Percentiles rank a stretch among this genome's conserved stretches.
Conservation (phyloP, 2,888 invertebrate species). For the Theristus sp. region DNA sequence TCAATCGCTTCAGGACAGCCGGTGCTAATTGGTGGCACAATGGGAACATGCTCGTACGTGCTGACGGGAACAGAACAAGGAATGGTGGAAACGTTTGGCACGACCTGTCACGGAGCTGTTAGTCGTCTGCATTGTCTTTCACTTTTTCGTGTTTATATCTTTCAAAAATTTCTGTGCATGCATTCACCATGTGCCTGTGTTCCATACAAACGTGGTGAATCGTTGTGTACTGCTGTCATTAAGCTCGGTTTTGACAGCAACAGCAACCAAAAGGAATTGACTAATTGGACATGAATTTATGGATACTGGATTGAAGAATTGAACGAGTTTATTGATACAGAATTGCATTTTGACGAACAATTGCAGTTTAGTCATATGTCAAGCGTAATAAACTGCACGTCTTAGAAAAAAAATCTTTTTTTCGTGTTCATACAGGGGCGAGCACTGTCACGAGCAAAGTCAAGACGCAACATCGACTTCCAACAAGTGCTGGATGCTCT, state of each 20-base stretch:
- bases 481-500: conserved; percentile 66
- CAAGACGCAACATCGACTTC: conserved; percentile 81
- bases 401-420: background rate
- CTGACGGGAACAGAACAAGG: conserved; percentile 87
- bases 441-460: conserved; percentile 87
- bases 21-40: conserved; percentile 92
- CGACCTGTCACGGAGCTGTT: conserved; percentile 99
- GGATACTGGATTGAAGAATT: too few species aligned
- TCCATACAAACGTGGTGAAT: too few species aligned
- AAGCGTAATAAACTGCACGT: too few species aligned
- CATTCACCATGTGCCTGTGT: background rate
- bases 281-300: too few species aligned
- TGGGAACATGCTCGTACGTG: conserved; percentile 99
- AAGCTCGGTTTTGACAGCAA: too few species aligned
- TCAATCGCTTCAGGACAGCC: conserved; percentile 98
- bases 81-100: conserved; percentile 93
- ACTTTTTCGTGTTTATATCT: background rate
- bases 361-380: too few species aligned
- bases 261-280: too few species aligned
- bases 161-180: background rate
- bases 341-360: too few species aligned
- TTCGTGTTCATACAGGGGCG: conserved; percentile 81
- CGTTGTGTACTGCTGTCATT: too few species aligned
- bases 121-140: too few species aligned
- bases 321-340: too few species aligned